Percentiles rank a stretch among this genome's conserved stretches.
These are phyloP conservation scores for Macrosiphum euphorbiae DNA, from an alignment of 2,888 invertebrate genomes.

Conservation along the genomic window DNA sequence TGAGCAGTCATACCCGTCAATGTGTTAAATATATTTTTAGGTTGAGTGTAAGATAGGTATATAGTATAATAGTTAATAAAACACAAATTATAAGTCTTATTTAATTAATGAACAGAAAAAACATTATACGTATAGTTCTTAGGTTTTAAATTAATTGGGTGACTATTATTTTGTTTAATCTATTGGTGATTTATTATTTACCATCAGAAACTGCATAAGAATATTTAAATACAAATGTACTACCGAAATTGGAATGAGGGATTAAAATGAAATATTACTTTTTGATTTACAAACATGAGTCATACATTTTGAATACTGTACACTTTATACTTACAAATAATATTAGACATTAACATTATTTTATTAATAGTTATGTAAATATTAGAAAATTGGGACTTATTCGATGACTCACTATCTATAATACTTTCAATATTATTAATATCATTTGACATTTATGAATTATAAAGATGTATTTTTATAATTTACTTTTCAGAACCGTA, in stretches of 20 bases:
- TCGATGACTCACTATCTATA: not conserved
- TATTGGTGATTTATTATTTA: not conserved
- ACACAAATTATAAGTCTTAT: not conserved
- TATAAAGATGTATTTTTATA: not conserved
- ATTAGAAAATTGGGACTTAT: not conserved
- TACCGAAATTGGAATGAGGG: not conserved
- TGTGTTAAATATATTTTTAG: not conserved
- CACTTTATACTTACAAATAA: not conserved
- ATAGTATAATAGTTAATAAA: not conserved
- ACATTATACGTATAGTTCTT: not conserved
- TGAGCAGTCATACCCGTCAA: too few relatives aligned
- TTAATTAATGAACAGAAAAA: not conserved
- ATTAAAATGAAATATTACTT: not conserved
- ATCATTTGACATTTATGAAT: not conserved
- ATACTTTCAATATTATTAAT: not conserved
- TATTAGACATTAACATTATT: not conserved
- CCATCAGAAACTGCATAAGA: not conserved
- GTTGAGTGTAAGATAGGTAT: not conserved
- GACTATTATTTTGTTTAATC: not conserved
- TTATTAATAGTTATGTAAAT: not conserved
- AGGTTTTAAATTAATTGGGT: not conserved
- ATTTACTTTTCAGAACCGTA: conserved; percentile 74
- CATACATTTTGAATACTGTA: not conserved
- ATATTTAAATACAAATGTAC: not conserved
- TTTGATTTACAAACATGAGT: not conserved